Base-by-base conservation (phyloP, 92 coral and sea anemone species). In the Desmophyllum pertusum region DNA sequence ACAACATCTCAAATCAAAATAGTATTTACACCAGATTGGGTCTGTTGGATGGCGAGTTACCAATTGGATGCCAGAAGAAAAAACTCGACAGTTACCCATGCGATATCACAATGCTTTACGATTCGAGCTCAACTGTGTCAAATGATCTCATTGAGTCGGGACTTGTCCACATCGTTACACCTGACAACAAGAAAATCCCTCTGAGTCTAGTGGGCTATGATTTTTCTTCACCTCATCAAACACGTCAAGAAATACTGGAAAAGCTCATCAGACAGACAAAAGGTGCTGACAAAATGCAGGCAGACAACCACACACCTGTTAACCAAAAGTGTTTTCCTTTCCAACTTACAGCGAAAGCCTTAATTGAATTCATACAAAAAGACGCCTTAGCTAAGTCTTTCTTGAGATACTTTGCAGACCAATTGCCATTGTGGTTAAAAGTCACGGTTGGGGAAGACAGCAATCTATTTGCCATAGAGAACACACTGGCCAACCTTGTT, bases 361-460 rank as follows among this genome's bases (percentile, higher is more conserved):
- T 89, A 46, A 53, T 50, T 23, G 89, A 89, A 51, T 75, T 89
- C 23, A 80, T 89, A 21, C 89, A 85, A 50, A 81, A 36, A 48
- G 89, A 89, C 65, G 89, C 89, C 51, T 80, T 89, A 14, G 84
- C 93, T 10, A 81, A 27, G 19, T 55, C 84, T 23, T 66, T 85
- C 52, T 21, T 89, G 11, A 43, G 30, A 6, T 80, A 85, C 31
- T 45, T 85, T 21, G 40, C 93, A 14, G 61, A 64, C 0, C 46
- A 45, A 2, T 4, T 85, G 84, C 93, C 93, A 29, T 51, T 63
- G 43, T 85, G 93, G 93, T 43, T 78, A 42, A 63, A 33, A 41
- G 40, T 65, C 18, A 63, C 15, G 45, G 73, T 64, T 39, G 36
- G 10, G n/a, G 73, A 63, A 10, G 71, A 62, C 57, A 78, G 23